Percentiles rank a stretch among this genome's conserved stretches.
Conservation (phyloP, 2,113 vertebrate species). For the Damaliscus lunatus region DNA sequence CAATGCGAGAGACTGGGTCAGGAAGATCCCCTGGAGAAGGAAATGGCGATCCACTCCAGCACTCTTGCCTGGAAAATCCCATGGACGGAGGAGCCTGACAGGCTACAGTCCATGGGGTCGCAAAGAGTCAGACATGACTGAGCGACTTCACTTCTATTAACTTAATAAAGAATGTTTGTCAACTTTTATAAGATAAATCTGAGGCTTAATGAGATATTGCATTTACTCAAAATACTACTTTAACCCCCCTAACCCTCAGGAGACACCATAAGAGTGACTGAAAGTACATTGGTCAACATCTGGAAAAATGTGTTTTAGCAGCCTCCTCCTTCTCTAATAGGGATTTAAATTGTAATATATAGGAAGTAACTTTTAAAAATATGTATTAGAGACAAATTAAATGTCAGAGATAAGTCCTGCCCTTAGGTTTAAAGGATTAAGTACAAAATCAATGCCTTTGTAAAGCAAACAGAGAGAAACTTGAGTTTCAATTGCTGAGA, state of each 20-base stretch:
- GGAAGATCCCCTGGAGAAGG: too few relatives aligned
- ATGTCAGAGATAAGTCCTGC: neutral
- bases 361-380: neutral
- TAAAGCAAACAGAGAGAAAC: neutral
- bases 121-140: too few relatives aligned
- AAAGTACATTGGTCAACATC: neutral
- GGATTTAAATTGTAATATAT: neutral
- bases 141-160: neutral
- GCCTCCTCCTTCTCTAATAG: neutral
- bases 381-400: neutral
- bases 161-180: neutral
- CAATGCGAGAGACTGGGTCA: rapidly evolving
- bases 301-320: neutral
- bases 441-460: neutral
- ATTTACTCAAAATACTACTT: neutral
- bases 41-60: too few relatives aligned
- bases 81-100: too few relatives aligned
- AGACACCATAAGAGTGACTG: neutral
- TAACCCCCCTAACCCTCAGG: neutral
- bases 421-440: neutral
- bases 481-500: neutral
- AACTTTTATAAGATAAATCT: neutral
- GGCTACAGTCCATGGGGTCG: too few relatives aligned
- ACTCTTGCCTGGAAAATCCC: too few relatives aligned
- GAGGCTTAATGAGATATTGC: neutral